Base-by-base conservation (phyloP, 1,140 invertebrate species). In the Papilio polytes region DNA sequence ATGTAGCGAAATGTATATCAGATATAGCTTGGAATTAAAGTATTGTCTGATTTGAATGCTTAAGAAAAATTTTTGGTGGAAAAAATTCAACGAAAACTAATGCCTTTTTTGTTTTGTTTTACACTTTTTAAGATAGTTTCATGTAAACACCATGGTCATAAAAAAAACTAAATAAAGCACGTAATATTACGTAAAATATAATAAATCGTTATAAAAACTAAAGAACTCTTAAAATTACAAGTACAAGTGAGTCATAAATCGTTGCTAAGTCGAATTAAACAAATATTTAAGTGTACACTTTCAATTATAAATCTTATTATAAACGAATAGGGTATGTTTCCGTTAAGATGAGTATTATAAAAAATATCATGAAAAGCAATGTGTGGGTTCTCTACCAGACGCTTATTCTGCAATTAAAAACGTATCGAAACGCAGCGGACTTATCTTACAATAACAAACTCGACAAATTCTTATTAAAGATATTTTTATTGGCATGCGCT, bases 401-500 rank as follows among this genome's bases (percentile, higher is more conserved):
- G 76, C 76, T 78, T 78, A 78, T 78, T 78, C 51, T 78, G 76
- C 76, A 78, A 78, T 78, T 53, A 76, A 53, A 31, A 78, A 78
- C 18, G 53, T 78, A 48, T 77, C 48, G 74, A 77, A 77, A 77
- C 22, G 74, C 74, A 78, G 12, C 76, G 76, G 74, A 22, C 22
- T 78, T 78, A 41, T 78, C 76, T 78, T 74, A 63, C 80, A 81
- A 80, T 46, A 92, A 92, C 88, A 93, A 86, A 88, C 81, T 87
- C 82, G 85, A 85, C 88, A 85, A 88, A 92, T 93, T 93, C 90
- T 83, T 81, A 53, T 80, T 66, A 81, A 31, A 87, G 76, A 84
- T 86, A 90, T 91, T 87, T 87, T 82, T 81, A 70, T 82, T 84
- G 85, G 86, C 87, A 88, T 87, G 86, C 84, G 83, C 79, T 84